These are phyloP conservation scores for Bovichtus variegatus DNA, from an alignment of 2,797 vertebrate genomes.

Conservation along the genomic window DNA sequence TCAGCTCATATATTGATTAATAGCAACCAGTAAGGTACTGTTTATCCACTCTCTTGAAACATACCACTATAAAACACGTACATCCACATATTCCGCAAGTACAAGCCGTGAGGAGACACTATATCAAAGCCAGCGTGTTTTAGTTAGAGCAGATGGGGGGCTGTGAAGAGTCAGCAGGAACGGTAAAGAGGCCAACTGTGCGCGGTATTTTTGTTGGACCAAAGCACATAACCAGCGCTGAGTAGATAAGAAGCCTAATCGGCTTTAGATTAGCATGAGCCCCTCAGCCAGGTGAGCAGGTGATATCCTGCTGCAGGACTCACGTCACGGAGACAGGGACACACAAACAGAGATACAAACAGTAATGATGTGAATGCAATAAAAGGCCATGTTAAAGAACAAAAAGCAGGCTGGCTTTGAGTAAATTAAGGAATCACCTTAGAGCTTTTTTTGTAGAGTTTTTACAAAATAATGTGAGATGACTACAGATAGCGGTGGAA, in stretches of 20 bases:
- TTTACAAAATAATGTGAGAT: not conserved
- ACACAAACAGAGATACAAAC: conserved; percentile 34
- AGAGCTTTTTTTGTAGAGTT: no score
- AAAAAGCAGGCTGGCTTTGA: not conserved
- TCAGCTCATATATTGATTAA: conserved; percentile 34
- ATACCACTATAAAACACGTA: conserved; percentile 20
- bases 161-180: conserved; percentile 58
- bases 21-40: conserved; percentile 8
- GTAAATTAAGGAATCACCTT: not conserved
- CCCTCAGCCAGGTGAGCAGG: conserved; percentile 77
- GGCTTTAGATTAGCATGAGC: conserved; percentile 82
- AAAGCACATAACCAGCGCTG: conserved; percentile 83
- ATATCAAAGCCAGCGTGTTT: conserved; percentile 39
- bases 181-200: conserved; percentile 68
- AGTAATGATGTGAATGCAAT: conserved; percentile 24
- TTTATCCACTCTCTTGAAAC: conserved; percentile 33
- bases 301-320: conserved; percentile 64
- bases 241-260: conserved; percentile 85
- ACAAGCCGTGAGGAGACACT: conserved; percentile 15
- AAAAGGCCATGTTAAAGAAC: not conserved
- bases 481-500: not conserved
- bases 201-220: conserved; percentile 79
- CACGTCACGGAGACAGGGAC: conserved; percentile 41
- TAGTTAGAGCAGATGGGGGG: conserved; percentile 49
- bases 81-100: conserved; percentile 32